phyloP scores from a whole-genome alignment of 2,113 vertebrate species.

The Semicossyphus pulcher region DNA sequence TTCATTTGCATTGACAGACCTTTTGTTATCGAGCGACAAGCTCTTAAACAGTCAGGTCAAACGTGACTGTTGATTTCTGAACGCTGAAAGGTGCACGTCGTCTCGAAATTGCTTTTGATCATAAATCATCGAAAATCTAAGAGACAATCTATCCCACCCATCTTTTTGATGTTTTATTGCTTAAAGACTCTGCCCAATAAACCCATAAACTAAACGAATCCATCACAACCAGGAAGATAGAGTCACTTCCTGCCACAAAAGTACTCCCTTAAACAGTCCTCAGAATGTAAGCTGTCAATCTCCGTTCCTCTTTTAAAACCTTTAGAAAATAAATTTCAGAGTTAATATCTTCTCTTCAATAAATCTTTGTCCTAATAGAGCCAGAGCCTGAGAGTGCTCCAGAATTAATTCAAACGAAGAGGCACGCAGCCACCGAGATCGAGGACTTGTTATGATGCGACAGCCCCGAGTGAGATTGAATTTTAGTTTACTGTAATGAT shows the following conservation, averaged over 20 bases:
- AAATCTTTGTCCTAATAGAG: constrained; percentile 57
- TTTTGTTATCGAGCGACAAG: constrained; percentile 38
- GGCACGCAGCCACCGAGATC: constrained; percentile 30
- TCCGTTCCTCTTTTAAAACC: constrained; percentile 15
- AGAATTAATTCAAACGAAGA: constrained; percentile 54
- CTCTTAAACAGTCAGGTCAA: constrained; percentile 19
- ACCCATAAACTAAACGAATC: constrained; percentile 15
- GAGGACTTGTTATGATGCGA: constrained; percentile 38
- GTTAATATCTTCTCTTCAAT: constrained; percentile 52
- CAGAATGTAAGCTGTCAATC: constrained; percentile 12
- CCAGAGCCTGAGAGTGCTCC: constrained; percentile 24
- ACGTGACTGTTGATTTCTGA: constrained; percentile 20
- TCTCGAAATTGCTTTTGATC: not conserved
- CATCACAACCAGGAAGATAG: not conserved
- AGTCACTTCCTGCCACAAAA: constrained; percentile 19
- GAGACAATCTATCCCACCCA: not conserved
- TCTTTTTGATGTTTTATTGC: constrained; percentile 7
- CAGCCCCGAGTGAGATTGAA: constrained; percentile 25
- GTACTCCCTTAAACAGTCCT: not conserved
- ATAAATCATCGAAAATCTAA: not conserved
- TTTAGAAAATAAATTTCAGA: constrained; percentile 39
- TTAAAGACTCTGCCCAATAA: not conserved
- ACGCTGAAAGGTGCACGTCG: not conserved
- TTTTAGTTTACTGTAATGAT: constrained; percentile 33
- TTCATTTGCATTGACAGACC: constrained; percentile 66